A percentile compares a stretch with the other conserved stretches of the same genome.
Conservation (phyloP, 1,140 invertebrate species). For the Trichonephila clavipes region DNA sequence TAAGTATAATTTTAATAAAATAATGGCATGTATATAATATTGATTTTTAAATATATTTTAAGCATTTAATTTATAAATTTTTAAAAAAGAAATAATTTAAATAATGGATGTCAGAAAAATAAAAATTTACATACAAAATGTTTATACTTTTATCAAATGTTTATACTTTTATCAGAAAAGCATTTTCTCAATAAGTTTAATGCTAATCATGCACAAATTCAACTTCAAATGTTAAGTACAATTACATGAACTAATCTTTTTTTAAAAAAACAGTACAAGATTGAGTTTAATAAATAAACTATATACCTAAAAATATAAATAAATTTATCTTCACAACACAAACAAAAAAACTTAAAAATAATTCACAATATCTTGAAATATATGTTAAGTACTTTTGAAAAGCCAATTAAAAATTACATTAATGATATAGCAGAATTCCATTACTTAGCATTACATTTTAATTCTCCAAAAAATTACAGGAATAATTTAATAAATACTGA, state of each 20-base stretch:
- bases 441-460: no score
- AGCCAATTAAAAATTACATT: neutral
- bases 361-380: neutral
- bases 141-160: neutral
- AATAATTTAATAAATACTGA: no score
- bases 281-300: conserved; percentile 41
- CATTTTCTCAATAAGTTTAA: neutral
- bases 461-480: no score
- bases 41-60: no score
- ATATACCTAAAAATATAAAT: conserved; percentile 38
- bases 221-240: conserved; percentile 45
- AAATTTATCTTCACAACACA: conserved; percentile 24
- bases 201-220: neutral
- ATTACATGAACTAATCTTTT: neutral
- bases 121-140: neutral
- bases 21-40: neutral
- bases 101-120: neutral
- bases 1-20: neutral
- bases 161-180: conserved; percentile 12
- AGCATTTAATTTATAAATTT: no score
- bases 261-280: neutral
- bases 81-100: no score
- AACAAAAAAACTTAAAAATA: conserved; percentile 41
- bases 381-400: conserved; percentile 1
- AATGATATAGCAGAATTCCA: neutral